phyloP scores from a whole-genome alignment of 23 tunicate genomes.

The Phallusia fumigata region DNA sequence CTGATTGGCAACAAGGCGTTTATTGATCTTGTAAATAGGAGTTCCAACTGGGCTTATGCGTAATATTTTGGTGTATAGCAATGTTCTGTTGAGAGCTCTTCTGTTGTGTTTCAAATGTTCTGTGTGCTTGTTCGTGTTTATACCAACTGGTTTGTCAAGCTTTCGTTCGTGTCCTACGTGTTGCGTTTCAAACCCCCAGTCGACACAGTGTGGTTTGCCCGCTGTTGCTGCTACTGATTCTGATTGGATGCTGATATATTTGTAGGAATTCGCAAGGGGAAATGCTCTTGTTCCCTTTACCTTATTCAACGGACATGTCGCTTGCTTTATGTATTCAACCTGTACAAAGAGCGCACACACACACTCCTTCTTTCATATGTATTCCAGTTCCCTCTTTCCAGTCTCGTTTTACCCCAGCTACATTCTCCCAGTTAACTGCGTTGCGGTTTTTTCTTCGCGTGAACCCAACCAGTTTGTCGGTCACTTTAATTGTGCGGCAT shows the following conservation, averaged over 20 bases:
- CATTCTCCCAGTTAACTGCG: too few species aligned
- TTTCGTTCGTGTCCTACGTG: neutral
- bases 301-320: neutral
- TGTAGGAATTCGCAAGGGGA: too few species aligned
- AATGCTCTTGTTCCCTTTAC: neutral
- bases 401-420: neutral
- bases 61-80: conserved; percentile 4
- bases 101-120: neutral
- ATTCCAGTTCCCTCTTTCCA: neutral
- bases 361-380: neutral
- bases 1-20: neutral
- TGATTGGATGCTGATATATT: too few species aligned
- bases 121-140: neutral
- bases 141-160: neutral
- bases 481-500: neutral
- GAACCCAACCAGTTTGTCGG: neutral
- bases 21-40: neutral
- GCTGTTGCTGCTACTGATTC: neutral
- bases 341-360: neutral
- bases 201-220: neutral
- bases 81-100: neutral
- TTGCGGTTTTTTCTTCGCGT: too few species aligned
- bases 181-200: neutral
- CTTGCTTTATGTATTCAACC: neutral
- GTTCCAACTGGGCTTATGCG: neutral